Conservation (phyloP, 2,888 invertebrate species). For the Aleiodes alternator region DNA sequence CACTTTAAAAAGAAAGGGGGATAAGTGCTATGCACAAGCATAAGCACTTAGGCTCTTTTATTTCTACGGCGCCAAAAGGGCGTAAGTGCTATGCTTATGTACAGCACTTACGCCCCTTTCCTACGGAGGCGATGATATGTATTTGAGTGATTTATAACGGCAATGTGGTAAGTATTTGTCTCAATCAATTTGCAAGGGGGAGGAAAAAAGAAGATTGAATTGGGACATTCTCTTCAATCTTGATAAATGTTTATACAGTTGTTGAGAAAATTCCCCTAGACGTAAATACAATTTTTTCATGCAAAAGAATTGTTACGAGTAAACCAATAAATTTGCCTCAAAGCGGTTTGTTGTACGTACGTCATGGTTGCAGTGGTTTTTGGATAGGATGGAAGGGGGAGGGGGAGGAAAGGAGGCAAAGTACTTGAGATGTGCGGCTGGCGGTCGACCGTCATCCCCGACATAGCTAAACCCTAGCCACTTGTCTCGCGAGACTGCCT, state of each 20-base stretch:
- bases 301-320: slow-evolving; percentile 6
- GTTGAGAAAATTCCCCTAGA: no score
- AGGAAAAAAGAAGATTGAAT: no score
- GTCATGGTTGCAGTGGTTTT: slow-evolving; percentile 8
- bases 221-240: no score
- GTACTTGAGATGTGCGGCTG: slow-evolving; percentile 45
- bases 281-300: no score
- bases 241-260: no score
- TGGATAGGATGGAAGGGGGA: neutral
- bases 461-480: slow-evolving; percentile 10
- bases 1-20: no score
- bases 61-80: no score
- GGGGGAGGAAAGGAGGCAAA: slow-evolving; percentile 22
- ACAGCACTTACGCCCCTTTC: no score
- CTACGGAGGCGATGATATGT: neutral
- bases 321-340: slow-evolving; percentile 43
- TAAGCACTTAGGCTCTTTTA: no score
- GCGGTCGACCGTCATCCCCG: slow-evolving; percentile 23
- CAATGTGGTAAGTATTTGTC: slow-evolving; percentile 15
- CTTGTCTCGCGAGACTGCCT: slow-evolving; percentile 27
- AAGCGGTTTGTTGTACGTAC: slow-evolving; percentile 7
- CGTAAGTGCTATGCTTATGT: no score
- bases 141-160: neutral
- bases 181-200: neutral
- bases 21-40: no score